Evolutionary conservation across 2,113 vertebrate genomes (phyloP).

Genomic region (Sander lucioperca): DNA sequence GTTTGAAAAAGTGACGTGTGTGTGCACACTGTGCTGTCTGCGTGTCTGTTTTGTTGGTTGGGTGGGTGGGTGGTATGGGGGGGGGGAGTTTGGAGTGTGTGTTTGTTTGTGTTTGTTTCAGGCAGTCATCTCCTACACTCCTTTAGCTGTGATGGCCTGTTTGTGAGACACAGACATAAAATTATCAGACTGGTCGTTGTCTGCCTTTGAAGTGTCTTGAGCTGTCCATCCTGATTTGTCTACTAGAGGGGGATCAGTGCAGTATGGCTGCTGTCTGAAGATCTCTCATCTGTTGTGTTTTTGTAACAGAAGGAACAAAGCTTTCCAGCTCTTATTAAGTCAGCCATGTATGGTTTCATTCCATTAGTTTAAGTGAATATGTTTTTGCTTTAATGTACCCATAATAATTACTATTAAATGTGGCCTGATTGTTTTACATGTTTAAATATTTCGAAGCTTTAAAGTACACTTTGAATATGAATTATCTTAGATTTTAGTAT

Average conservation of each 20-base stretch:
- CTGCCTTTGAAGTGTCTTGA: conserved; percentile 81
- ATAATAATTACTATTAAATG: background rate
- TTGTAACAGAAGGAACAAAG: conserved; percentile 63
- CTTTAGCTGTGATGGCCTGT: conserved; percentile 79
- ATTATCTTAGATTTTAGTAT: background rate
- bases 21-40: conserved; percentile 37
- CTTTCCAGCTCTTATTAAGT: conserved; percentile 38
- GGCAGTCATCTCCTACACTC: conserved; percentile 74
- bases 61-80: conserved; percentile 30
- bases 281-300: conserved; percentile 73
- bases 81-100: conserved; percentile 61
- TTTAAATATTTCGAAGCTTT: conserved; percentile 8
- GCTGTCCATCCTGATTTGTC: conserved; percentile 80
- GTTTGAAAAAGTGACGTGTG: conserved; percentile 60
- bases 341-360: conserved; percentile 31
- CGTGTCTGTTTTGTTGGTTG: conserved; percentile 56
- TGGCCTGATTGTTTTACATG: background rate
- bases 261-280: conserved; percentile 80
- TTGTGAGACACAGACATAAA: conserved; percentile 80
- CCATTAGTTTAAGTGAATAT: conserved; percentile 19
- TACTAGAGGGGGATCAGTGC: conserved; percentile 71
- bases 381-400: conserved; percentile 2
- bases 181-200: conserved; percentile 79
- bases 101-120: conserved; percentile 81
- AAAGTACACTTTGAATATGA: background rate